Percentiles rank a stretch among this genome's conserved stretches.
Evolutionary conservation across 2,797 vertebrate genomes (phyloP).

Genomic region (Hydrocynus forskahlii): DNA sequence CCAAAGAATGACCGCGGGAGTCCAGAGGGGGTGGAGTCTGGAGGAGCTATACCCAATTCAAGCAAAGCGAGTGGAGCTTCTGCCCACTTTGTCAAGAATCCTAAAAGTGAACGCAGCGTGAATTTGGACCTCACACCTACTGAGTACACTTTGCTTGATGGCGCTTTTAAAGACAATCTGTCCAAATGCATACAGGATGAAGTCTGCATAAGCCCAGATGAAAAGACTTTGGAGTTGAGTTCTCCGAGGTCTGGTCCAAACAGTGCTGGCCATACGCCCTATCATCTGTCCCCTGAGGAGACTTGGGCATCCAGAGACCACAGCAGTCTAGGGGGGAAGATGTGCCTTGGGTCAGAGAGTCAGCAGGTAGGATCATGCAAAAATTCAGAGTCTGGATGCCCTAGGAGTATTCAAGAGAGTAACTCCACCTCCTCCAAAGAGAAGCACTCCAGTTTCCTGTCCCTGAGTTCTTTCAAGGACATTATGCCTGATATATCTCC

Average conservation of each 20-base stretch:
- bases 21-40: constrained; percentile 62
- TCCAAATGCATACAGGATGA: constrained; percentile 74
- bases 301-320: constrained; percentile 73
- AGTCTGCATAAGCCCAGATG: constrained; percentile 78
- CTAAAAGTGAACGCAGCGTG: constrained; percentile 74
- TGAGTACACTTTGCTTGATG: constrained; percentile 77
- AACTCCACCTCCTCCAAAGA: constrained; percentile 73
- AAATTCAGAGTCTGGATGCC: constrained; percentile 63
- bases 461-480: constrained; percentile 87
- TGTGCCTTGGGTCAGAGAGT: constrained; percentile 69
- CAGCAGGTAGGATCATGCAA: constrained; percentile 60
- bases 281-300: constrained; percentile 83
- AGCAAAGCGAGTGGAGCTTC: constrained; percentile 72
- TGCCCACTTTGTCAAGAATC: constrained; percentile 71
- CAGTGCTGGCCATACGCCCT: constrained; percentile 82
- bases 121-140: constrained; percentile 83
- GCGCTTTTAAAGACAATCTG: constrained; percentile 72
- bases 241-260: constrained; percentile 79
- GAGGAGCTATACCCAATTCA: constrained; percentile 53
- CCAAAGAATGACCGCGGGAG: constrained; percentile 53
- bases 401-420: constrained; percentile 71
- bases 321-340: constrained; percentile 70
- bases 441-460: constrained; percentile 83
- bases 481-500: constrained; percentile 84
- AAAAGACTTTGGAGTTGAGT: constrained; percentile 82